Base-by-base conservation (phyloP, 1,140 invertebrate genomes). In the honey bee (Apis mellifera) region DNA sequence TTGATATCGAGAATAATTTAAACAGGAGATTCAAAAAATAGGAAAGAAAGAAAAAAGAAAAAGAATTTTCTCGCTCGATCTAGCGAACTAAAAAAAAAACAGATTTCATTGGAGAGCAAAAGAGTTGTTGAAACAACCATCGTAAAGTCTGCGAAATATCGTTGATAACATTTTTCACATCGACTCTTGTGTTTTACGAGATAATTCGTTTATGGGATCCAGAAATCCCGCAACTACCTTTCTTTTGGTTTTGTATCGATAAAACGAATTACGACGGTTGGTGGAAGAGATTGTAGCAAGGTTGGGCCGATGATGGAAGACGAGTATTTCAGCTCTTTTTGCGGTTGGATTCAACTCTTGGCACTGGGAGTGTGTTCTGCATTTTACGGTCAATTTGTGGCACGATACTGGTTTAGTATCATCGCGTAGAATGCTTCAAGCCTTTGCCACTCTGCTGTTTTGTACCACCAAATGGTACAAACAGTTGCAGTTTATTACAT, bases 161-260 rank as follows among this genome's bases (percentile, higher is more conserved):
- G 23, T 19, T 12, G 9, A 32, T 5, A 50, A 48, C 19, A 48
- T 55, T 70, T 64, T 70, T 19, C 50, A 60, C 68, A 71, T 72
- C 81, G 76, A 65, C 19, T 71, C 52, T 42, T 59, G 23, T 62
- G 50, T 83, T 83, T 83, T 83, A 83, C 52, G 81, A 83, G 57
- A 55, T 83, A 62, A 83, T 83, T 83, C 81, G 75, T 78, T 66
- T 2, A 42, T 21, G 21, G 75, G 68, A 71, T 64, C 23, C 15
- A n/a, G 57, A 19, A 23, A 55, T 52, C 21, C 52, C 54, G 52
- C 7, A 75, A 13, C 50, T 52, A 48, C 13, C 21, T n/a, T 48
- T 17, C 52, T 4, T n/a, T n/a, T n/a, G n/a, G n/a, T 15, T 26
- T 32, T 62, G 79, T 75, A 68, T 81, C 79, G 72, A 75, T 75